Conservation (phyloP, 2,888 invertebrate genomes). For the Drosophila melanosoma region DNA sequence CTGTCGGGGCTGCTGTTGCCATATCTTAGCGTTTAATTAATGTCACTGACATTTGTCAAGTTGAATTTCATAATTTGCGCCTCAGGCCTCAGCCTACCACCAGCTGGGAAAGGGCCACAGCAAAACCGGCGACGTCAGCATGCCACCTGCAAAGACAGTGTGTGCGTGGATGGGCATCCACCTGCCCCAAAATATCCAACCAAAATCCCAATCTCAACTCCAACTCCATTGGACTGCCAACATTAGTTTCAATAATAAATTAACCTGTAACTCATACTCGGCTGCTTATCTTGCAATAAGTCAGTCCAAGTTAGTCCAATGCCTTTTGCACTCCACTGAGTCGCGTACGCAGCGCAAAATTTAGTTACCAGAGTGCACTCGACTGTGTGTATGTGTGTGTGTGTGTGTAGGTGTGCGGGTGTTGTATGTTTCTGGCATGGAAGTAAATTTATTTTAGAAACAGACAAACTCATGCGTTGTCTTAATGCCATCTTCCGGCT, state of each 20-base stretch:
- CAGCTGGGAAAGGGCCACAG: neutral
- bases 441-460: conserved; percentile 61
- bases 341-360: conserved; percentile 55
- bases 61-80: conserved; percentile 73
- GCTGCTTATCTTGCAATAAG: conserved; percentile 62
- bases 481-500: conserved; percentile 49
- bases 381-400: conserved; percentile 22
- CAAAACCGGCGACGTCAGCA: conserved; percentile 53
- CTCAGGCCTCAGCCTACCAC: conserved; percentile 32
- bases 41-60: conserved; percentile 75
- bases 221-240: conserved; percentile 46
- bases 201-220: neutral
- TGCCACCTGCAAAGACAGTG: conserved; percentile 48
- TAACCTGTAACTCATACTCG: conserved; percentile 69
- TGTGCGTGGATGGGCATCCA: neutral
- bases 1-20: conserved; percentile 33
- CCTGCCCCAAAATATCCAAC: too few species aligned
- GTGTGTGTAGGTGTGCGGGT: conserved; percentile 1
- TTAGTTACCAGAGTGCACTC: conserved; percentile 53
- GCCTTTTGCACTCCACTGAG: conserved; percentile 63
- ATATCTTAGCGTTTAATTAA: conserved; percentile 72
- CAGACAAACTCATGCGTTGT: conserved; percentile 53
- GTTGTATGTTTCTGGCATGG: conserved; percentile 45
- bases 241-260: conserved; percentile 79
- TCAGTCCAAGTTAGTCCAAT: conserved; percentile 63